These are phyloP conservation scores for Nephrotoma guestfalica DNA, from an alignment of 2,888 invertebrate species.

Conservation along the genomic window DNA sequence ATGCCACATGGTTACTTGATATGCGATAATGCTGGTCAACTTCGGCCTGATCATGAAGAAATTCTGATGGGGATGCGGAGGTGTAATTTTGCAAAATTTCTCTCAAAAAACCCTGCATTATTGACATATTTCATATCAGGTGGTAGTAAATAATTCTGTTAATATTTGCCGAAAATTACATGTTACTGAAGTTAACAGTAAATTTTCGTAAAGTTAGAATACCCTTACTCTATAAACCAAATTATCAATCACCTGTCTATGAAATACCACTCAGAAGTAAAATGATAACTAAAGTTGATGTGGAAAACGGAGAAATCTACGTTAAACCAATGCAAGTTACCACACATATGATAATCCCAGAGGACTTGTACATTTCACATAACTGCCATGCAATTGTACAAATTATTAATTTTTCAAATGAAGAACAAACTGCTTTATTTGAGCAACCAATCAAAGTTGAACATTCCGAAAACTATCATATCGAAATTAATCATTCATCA, in stretches of 20 bases:
- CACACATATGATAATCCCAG: conserved; percentile 6
- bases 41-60: no score
- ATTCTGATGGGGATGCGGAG: no score
- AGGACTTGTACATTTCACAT: conserved; percentile 9
- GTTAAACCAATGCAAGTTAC: conserved; percentile 7
- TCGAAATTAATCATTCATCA: background rate
- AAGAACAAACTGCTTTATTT: conserved; percentile 1
- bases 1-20: no score
- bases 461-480: no score
- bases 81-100: no score
- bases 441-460: no score
- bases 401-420: conserved; percentile 7
- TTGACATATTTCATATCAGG: no score
- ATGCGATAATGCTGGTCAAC: no score
- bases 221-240: conserved; percentile 10
- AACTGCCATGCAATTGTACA: conserved; percentile 9
- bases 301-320: conserved; percentile 9
- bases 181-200: no score
- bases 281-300: conserved; percentile 3
- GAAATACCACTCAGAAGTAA: conserved; percentile 8
- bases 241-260: conserved; percentile 9
- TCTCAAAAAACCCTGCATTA: no score
- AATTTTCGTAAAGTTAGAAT: conserved; percentile 2
- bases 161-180: no score
- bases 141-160: no score